A percentile compares a stretch with the other conserved stretches of the same genome.
phyloP scores from a whole-genome alignment of 2,113 vertebrate genomes.

The Chelonoidis abingdonii region DNA sequence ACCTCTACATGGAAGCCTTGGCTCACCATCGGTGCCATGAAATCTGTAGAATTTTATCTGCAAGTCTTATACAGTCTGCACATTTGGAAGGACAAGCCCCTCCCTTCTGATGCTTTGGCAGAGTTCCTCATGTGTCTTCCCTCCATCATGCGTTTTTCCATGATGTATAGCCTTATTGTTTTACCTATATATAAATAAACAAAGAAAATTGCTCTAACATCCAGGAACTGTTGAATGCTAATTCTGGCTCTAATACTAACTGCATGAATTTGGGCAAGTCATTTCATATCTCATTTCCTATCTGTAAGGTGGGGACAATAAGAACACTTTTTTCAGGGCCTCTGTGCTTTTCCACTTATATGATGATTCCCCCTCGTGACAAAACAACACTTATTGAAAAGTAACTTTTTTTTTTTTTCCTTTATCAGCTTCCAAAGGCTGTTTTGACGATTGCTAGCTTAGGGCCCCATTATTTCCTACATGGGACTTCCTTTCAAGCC shows the following conservation, averaged over 20 bases:
- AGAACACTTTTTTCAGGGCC: not conserved
- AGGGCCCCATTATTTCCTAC: not conserved
- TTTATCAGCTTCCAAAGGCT: not conserved
- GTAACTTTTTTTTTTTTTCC: not conserved
- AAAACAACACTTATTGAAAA: not conserved
- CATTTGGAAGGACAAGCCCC: not conserved
- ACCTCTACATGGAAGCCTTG: not conserved
- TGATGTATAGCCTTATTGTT: not conserved
- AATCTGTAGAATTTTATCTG: not conserved
- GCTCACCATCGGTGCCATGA: not conserved
- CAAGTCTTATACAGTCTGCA: not conserved
- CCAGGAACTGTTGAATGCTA: conserved; percentile 49
- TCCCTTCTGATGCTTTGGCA: not conserved
- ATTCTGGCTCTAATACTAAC: conserved; percentile 10
- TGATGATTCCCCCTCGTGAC: not conserved
- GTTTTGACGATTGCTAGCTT: not conserved
- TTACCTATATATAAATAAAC: not conserved
- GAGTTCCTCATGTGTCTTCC: not conserved
- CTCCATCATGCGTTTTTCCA: not conserved
- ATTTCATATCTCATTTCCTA: not conserved
- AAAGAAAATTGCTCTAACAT: conserved; percentile 34
- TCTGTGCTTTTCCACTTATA: not conserved
- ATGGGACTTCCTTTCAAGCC: not conserved
- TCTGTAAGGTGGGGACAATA: conserved; percentile 22
- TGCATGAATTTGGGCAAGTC: not conserved